Evolutionary conservation across 2,113 vertebrate genomes (phyloP), one percentile per base, ranked within the genome.

Genomic region (Corythoichthys intestinalis): DNA sequence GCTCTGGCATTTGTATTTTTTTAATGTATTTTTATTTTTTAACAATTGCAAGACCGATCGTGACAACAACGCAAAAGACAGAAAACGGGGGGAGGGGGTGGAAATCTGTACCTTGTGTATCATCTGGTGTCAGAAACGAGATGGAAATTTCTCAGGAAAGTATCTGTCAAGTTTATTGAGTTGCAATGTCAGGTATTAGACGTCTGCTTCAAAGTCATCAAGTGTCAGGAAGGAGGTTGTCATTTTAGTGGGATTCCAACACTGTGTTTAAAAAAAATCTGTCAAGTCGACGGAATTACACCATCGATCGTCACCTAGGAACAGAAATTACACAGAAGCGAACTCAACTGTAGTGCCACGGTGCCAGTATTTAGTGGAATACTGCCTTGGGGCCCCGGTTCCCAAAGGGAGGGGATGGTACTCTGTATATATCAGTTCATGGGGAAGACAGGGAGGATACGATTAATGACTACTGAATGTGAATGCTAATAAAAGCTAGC

Each of bases 11-110:
- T 68, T 2, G 64, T 60, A 34, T 38, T 41, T 66, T 67, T 71
- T 77, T 83, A 8, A 8, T 44, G 6, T 8, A 7, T 12, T 57
- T 58, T 11, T 0, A 50, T 66, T 69, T 70, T 75, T 80, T 62
- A 83, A 83, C 82, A 84, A 82, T 88, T 85, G 80, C 73, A 78
- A 79, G 74, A 87, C 67, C 15, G 60, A 85, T 59, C 56, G 61
- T 77, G 59, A 68, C 72, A 77, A 71, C 66, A 74, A 58, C 60
- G 76, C 44, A 62, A 63, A 44, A 75, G 78, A 78, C 48, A 75
- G 44, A 75, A 74, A 54, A 2, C 59, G 60, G 79, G 81, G 67
- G 64, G 69, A 46, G 48, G 73, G 69, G 74, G 59, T 20, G 61
- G 11, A 64, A 64, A 64, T 9, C 6, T 47, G 20, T 14, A 34